phyloP scores from a whole-genome alignment of 2,113 vertebrate species.

The Potamarius usumacintae region DNA sequence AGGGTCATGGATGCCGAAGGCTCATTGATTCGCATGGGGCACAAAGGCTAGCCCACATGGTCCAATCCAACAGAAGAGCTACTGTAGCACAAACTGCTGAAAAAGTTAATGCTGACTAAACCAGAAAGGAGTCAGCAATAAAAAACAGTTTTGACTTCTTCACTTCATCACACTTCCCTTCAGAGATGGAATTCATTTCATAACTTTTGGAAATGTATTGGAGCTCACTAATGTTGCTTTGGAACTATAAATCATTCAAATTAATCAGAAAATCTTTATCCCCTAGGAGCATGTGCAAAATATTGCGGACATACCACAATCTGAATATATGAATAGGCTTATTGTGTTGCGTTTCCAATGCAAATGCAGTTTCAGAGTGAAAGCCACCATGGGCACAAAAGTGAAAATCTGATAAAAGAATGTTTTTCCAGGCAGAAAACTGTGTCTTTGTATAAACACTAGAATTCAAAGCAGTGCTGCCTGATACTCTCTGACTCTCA shows the following conservation, averaged over 20 bases:
- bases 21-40: too few species aligned
- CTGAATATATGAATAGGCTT: conserved; percentile 14
- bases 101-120: too few species aligned
- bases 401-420: conserved; percentile 11
- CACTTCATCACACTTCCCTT: not conserved
- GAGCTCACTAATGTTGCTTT: not conserved
- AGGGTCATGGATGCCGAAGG: too few species aligned
- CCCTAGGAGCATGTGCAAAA: not conserved
- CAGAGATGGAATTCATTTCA: conserved; percentile 2
- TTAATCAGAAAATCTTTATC: not conserved
- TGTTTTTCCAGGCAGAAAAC: conserved; percentile 21
- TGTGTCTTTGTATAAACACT: conserved; percentile 18
- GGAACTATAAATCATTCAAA: not conserved
- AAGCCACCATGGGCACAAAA: not conserved
- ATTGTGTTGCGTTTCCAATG: not conserved
- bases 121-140: too few species aligned
- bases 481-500: not conserved
- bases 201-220: not conserved
- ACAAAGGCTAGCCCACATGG: too few species aligned
- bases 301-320: not conserved
- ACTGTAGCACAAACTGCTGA: too few species aligned
- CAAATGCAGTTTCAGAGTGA: not conserved
- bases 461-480: conserved; percentile 14
- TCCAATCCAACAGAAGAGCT: too few species aligned
- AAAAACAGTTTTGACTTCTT: not conserved